Evolutionary conservation across 2,797 vertebrate genomes (phyloP).

Genomic region (Rallus crepitans): DNA sequence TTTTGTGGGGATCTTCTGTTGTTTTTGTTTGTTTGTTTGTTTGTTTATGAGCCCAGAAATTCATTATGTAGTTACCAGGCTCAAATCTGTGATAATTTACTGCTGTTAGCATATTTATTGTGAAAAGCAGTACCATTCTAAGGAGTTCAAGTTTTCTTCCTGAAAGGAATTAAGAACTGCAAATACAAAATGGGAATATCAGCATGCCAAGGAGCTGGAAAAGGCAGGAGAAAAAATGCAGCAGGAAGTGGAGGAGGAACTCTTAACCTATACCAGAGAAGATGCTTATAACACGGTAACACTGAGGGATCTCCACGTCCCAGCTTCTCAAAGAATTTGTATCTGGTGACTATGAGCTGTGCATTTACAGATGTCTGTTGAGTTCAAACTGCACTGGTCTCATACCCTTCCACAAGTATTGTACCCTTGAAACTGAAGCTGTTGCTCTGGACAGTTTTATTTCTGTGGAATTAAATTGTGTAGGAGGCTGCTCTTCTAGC

Average conservation of each 20-base stretch:
- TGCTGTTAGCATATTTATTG: not conserved
- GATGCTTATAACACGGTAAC: slow-evolving; percentile 89
- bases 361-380: not conserved
- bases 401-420: not conserved
- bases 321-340: not conserved
- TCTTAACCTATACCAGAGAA: slow-evolving; percentile 90
- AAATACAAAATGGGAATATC: slow-evolving; percentile 85
- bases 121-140: not conserved
- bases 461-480: not conserved
- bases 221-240: slow-evolving; percentile 77
- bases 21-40: not conserved
- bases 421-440: not conserved
- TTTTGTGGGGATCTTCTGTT: not conserved
- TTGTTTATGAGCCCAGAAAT: not conserved
- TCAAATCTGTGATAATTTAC: not conserved
- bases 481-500: not conserved
- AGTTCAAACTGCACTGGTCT: not conserved
- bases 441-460: not conserved
- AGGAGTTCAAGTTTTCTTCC: not conserved
- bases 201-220: slow-evolving; percentile 81
- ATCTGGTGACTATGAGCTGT: not conserved
- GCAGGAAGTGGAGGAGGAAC: slow-evolving; percentile 82
- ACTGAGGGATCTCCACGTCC: not conserved
- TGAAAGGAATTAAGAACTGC: slow-evolving; percentile 81
- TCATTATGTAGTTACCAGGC: too few relatives aligned